These are phyloP conservation scores for Natrix natrix DNA, from an alignment of 2,797 vertebrate genomes.

Conservation along the genomic window DNA sequence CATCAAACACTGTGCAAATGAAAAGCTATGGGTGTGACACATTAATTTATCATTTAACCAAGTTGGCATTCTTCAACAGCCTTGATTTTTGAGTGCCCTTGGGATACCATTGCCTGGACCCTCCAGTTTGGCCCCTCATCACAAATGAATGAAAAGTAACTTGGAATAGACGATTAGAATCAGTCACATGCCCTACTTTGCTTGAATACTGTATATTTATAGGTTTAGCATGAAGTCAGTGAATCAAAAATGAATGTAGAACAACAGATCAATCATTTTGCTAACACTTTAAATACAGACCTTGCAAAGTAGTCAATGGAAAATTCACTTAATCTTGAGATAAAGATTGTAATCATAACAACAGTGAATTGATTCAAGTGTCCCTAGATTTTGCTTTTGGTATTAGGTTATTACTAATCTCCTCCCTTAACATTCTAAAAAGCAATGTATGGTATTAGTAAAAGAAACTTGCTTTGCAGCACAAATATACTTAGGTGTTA, in stretches of 20 bases:
- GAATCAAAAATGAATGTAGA: background rate
- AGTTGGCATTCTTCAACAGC: background rate
- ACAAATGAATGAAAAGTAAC: background rate
- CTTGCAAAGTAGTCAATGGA: background rate
- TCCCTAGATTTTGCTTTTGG: background rate
- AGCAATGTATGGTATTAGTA: background rate
- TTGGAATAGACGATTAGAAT: background rate
- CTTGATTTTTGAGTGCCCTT: background rate
- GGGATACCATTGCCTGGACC: background rate
- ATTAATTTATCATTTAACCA: conserved; percentile 5
- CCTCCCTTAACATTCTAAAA: background rate
- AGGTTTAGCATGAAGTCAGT: background rate
- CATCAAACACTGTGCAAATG: background rate
- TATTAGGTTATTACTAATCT: background rate
- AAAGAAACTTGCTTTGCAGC: background rate
- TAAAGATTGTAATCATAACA: background rate
- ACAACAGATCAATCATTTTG: background rate
- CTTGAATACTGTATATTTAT: background rate
- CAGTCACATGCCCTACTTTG: background rate
- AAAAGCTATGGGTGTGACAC: background rate
- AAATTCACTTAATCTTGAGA: background rate
- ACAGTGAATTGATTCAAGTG: background rate
- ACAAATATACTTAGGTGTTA: background rate
- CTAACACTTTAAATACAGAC: background rate
- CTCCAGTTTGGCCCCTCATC: background rate